phyloP scores from a whole-genome alignment of 1,140 invertebrate species.

The Bombus haemorrhoidalis region DNA sequence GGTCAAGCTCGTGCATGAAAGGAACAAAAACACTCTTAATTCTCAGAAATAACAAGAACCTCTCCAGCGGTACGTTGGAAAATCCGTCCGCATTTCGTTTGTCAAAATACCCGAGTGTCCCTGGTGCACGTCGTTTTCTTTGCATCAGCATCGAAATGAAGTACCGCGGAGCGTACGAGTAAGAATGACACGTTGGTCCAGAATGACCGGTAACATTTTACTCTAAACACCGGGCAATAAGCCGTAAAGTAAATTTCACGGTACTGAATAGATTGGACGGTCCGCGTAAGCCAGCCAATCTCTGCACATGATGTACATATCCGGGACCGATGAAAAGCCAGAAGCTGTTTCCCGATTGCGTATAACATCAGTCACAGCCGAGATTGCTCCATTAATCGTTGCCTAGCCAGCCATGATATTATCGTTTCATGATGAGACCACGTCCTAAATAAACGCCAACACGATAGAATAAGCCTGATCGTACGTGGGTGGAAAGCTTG shows the following conservation, averaged over 20 bases:
- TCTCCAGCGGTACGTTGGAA: neutral
- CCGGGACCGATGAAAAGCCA: conserved; percentile 52
- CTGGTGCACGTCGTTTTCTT: conserved; percentile 1
- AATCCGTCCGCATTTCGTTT: neutral
- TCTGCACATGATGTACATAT: conserved; percentile 21
- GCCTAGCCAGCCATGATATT: conserved; percentile 50
- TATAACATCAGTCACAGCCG: conserved; percentile 48
- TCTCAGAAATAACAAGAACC: conserved; percentile 11
- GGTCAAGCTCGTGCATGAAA: neutral
- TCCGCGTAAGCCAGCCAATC: conserved; percentile 36
- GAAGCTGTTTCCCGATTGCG: conserved; percentile 62
- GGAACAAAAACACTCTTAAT: neutral
- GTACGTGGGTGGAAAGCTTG: neutral
- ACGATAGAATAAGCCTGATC: neutral
- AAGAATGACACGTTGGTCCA: neutral
- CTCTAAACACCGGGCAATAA: conserved; percentile 36
- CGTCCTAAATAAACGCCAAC: conserved; percentile 61
- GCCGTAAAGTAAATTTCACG: conserved; percentile 59
- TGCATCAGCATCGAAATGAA: conserved; percentile 14
- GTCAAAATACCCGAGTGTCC: neutral
- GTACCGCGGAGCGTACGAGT: neutral
- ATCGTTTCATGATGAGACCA: conserved; percentile 56
- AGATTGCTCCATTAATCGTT: conserved; percentile 67
- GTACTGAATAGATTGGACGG: conserved; percentile 46
- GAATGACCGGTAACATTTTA: conserved; percentile 4